A percentile compares a stretch with the other conserved stretches of the same genome.
phyloP scores from a whole-genome alignment of 1,140 invertebrate species.

The Bradynema listronoti region DNA sequence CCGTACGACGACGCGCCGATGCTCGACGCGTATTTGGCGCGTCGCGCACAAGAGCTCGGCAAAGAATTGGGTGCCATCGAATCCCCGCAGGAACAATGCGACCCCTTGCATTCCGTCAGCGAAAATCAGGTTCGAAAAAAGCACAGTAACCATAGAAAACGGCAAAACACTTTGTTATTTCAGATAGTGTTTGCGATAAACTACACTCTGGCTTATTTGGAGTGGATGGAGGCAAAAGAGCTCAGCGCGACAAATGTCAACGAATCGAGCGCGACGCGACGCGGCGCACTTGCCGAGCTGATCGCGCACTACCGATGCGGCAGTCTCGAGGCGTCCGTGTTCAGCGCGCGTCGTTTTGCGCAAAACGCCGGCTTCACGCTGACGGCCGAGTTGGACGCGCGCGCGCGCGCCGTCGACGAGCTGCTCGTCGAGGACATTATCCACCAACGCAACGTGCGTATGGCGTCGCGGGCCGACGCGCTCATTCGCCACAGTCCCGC shows the following conservation, averaged over 20 bases:
- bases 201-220: slow-evolving; percentile 41
- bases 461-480: slow-evolving; percentile 13
- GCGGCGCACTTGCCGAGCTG: slow-evolving; percentile 17
- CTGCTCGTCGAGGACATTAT: slow-evolving; percentile 27
- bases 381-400: slow-evolving; percentile 17
- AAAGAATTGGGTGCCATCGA: slow-evolving; percentile 39
- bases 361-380: slow-evolving; percentile 24
- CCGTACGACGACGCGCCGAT: slow-evolving; percentile 21
- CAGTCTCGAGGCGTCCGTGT: slow-evolving; percentile 22
- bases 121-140: slow-evolving; percentile 25
- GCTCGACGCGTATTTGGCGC: slow-evolving; percentile 34
- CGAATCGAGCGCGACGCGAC: background rate
- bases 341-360: slow-evolving; percentile 19
- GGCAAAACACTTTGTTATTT: slow-evolving; percentile 8
- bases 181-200: slow-evolving; percentile 40
- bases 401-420: slow-evolving; percentile 25
- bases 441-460: slow-evolving; percentile 23
- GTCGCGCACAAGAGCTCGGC: slow-evolving; percentile 26
- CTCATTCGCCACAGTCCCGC: background rate
- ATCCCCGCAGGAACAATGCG: slow-evolving; percentile 33
- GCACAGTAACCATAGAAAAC: background rate
- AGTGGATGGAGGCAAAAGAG: slow-evolving; percentile 30
- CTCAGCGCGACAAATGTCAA: slow-evolving; percentile 2
- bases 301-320: slow-evolving; percentile 30
- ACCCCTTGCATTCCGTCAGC: slow-evolving; percentile 31